Base-by-base conservation (phyloP, 2,113 vertebrate genomes). In the Alces alces region DNA sequence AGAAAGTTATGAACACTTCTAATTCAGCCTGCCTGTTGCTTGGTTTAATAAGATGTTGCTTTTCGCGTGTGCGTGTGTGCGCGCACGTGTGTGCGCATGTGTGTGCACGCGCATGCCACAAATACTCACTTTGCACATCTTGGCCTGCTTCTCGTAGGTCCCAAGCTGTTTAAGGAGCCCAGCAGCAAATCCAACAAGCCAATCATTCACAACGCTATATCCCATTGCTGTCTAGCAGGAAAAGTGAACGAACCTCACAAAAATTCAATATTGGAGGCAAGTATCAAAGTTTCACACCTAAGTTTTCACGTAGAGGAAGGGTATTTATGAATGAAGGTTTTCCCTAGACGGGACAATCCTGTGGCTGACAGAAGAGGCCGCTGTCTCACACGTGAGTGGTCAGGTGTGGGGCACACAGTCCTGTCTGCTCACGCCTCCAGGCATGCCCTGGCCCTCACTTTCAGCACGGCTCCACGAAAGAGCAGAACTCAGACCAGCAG, bases 141-240 rank as follows among this genome's bases (percentile, higher is more conserved):
- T 25, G 64, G 50, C 78, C 57, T 79, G 36, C 9, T 43, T 39
- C 47, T 39, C 84, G 9, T 54, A 99, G 99, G 99, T 96, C 99
- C 99, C 30, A 99, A 99, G 98, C 99, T 99, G 70, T 99, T 99
- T 96, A 99, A 99, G 98, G 99, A 99, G 58, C 99, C 99, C 23
- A 99, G 99, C 88, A 99, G 99, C 96, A 99, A 99, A 93, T 99
- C 99, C 33, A 99, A 99, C 99, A 99, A 99, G 78, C 99, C 99
- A 0, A 99, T 99, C 86, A 99, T 99, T 92, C 99, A 99, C 98
- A 99, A 99, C 0, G 99, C 99, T 73, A 99, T 99, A 7, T 99
- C 99, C 57, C 99, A 99, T 96, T 99, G 99, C 99, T 99, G 99
- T 96, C 99, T 99, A 89, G 99, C 99, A 13, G 99, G 99, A 39